Percentiles rank a stretch among this genome's conserved stretches.
Conservation (phyloP, 2,113 vertebrate species). For the Eubucco bourcierii region DNA sequence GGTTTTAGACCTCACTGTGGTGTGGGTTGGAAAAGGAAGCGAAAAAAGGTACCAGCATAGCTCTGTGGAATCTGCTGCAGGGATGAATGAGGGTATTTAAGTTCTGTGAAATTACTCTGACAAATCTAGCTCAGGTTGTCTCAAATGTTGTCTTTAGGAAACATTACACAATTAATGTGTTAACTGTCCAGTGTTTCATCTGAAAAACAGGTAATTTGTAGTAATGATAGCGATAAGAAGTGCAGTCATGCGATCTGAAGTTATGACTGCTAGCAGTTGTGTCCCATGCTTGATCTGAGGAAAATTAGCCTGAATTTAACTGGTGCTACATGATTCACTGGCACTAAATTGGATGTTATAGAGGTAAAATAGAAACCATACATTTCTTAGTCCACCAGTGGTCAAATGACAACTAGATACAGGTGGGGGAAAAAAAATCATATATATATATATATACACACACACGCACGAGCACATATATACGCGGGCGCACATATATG, state of each 20-base stretch:
- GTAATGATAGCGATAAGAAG: neutral
- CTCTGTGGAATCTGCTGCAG: neutral
- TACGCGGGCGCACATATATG: no score
- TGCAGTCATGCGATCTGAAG: neutral
- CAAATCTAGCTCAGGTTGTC: neutral
- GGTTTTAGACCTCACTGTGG: neutral
- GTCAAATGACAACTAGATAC: neutral
- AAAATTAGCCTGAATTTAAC: neutral
- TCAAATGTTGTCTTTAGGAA: neutral
- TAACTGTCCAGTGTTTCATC: neutral
- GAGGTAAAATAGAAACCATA: neutral
- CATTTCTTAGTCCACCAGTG: neutral
- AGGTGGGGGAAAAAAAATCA: no score
- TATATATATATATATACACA: no score
- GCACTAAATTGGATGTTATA: neutral
- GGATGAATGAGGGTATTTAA: neutral
- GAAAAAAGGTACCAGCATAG: accelerated
- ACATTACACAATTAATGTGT: accelerated
- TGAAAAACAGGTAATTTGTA: neutral
- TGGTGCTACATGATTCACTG: neutral
- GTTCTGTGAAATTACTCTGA: neutral
- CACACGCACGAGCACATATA: no score
- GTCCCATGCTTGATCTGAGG: neutral
- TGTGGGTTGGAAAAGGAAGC: neutral
- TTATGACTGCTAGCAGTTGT: neutral